phyloP scores from a whole-genome alignment of 2,113 vertebrate genomes.

The Terrapene triunguis region DNA sequence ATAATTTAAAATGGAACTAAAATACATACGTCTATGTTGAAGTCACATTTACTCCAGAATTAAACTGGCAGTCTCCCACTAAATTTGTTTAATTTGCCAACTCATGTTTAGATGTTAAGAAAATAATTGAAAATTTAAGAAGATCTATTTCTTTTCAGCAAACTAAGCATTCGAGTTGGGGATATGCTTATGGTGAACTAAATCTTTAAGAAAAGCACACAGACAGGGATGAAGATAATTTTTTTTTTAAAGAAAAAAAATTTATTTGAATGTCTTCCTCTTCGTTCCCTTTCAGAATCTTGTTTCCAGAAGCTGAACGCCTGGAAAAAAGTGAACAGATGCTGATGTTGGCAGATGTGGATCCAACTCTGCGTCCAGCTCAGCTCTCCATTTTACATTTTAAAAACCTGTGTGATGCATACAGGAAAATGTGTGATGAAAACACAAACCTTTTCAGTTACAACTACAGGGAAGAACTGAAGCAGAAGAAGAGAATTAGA shows the following conservation, averaged over 20 bases:
- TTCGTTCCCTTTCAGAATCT: conserved; percentile 78
- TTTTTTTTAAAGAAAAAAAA: neutral
- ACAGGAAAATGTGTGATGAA: conserved; percentile 85
- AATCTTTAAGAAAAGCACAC: neutral
- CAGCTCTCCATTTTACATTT: conserved; percentile 89
- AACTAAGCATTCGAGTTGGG: neutral
- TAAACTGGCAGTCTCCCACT: neutral
- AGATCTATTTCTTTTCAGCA: neutral
- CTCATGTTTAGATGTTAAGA: neutral
- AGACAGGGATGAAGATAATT: neutral
- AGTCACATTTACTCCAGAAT: neutral
- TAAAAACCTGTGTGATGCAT: conserved; percentile 85
- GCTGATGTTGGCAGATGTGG: conserved; percentile 87
- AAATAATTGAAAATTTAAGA: neutral
- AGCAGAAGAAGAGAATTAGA: conserved; percentile 56
- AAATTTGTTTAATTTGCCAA: neutral
- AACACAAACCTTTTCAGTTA: conserved; percentile 85
- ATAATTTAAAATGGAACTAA: neutral
- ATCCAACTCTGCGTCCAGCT: conserved; percentile 88
- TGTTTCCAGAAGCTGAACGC: conserved; percentile 90
- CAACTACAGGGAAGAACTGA: conserved; percentile 90
- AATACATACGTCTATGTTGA: neutral
- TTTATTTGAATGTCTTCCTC: neutral
- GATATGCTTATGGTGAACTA: neutral
- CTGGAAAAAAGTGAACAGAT: conserved; percentile 84